A percentile compares a stretch with the other conserved stretches of the same genome.
Evolutionary conservation across 2,113 vertebrate genomes (phyloP).

Genomic region (Scopus umbretta): DNA sequence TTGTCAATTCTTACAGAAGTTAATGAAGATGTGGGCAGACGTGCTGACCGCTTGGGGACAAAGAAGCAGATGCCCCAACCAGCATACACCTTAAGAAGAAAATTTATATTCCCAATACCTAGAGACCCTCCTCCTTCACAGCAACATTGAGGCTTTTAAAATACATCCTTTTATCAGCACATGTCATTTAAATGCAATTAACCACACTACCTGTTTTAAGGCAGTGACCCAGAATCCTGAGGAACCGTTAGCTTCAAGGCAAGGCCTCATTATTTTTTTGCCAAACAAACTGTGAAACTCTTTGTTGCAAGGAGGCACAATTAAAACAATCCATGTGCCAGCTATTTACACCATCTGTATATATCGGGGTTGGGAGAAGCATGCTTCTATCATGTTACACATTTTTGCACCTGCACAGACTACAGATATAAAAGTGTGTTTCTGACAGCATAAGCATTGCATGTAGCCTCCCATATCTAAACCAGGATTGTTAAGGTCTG

Average conservation of each 20-base stretch:
- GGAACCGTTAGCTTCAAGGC: neutral
- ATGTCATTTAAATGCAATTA: neutral
- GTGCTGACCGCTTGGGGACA: neutral
- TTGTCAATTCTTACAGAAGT: constrained; percentile 86
- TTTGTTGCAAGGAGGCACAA: neutral
- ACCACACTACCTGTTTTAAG: neutral
- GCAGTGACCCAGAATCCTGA: neutral
- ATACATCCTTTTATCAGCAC: neutral
- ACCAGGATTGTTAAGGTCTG: neutral
- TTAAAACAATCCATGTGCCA: neutral
- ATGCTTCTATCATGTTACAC: neutral
- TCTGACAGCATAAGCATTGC: neutral
- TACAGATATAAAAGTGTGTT: neutral
- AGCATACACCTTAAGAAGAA: constrained; percentile 77
- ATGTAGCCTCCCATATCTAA: neutral
- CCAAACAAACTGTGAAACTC: neutral
- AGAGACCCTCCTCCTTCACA: neutral
- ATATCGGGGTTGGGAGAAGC: neutral
- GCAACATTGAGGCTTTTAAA: neutral
- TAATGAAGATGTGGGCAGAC: constrained; percentile 81
- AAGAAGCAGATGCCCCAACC: constrained; percentile 89
- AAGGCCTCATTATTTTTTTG: neutral
- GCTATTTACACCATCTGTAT: neutral
- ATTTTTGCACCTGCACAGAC: neutral
- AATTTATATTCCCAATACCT: constrained; percentile 79